Conservation (phyloP, 2,797 vertebrate species). For the Hirundo rustica region DNA sequence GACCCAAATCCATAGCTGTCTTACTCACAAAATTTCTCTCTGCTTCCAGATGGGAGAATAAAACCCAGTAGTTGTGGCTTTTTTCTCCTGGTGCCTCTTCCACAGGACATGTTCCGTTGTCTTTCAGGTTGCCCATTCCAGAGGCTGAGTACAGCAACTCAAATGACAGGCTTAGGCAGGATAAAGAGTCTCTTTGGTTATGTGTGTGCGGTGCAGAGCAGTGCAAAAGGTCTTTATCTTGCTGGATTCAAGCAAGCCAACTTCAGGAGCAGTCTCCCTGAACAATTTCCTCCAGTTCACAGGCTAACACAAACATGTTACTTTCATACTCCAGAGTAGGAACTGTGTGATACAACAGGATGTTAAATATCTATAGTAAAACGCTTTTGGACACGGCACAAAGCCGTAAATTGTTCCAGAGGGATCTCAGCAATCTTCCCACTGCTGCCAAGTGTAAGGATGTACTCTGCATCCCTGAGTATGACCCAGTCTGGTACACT, state of each 20-base stretch:
- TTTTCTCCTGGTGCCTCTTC: background rate
- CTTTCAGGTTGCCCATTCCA: background rate
- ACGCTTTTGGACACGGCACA: background rate
- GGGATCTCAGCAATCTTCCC: background rate
- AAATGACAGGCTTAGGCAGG: background rate
- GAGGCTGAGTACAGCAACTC: background rate
- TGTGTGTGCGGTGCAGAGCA: background rate
- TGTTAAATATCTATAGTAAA: background rate
- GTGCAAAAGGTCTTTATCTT: background rate
- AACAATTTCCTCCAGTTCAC: background rate
- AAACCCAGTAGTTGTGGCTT: background rate
- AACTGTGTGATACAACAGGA: background rate
- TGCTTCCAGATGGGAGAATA: background rate
- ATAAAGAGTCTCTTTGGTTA: background rate
- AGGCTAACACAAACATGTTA: background rate
- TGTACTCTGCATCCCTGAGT: background rate
- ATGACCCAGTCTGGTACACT: rapidly evolving
- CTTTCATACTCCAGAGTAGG: background rate
- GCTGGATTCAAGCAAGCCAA: background rate
- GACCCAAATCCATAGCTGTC: background rate
- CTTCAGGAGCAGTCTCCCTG: background rate
- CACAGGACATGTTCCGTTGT: background rate
- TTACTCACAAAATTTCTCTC: background rate
- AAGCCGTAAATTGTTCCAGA: background rate
- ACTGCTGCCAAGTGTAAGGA: background rate